These are phyloP conservation scores for Cinara cedri DNA, from an alignment of 2,888 invertebrate species.

Conservation along the genomic window DNA sequence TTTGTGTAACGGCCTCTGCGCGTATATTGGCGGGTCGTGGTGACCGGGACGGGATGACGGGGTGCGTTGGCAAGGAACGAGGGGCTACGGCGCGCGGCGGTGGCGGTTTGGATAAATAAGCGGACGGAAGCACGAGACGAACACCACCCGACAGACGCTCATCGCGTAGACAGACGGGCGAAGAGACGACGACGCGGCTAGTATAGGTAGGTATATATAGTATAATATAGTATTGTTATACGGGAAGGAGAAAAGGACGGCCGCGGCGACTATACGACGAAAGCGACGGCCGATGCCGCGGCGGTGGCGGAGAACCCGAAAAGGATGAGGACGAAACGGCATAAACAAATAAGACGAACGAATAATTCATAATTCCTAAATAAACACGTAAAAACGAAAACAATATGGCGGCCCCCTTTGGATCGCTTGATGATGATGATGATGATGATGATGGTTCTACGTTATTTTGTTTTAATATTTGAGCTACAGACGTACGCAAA, in stretches of 20 bases:
- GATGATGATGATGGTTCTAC: conserved; percentile 34
- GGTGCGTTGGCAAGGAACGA: background rate
- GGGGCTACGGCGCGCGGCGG: background rate
- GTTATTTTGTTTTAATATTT: conserved; percentile 56
- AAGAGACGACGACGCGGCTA: too few species aligned
- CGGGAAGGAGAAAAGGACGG: conserved; percentile 12
- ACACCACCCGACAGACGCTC: too few species aligned
- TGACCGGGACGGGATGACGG: background rate
- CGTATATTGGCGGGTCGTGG: background rate
- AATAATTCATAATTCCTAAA: conserved; percentile 57
- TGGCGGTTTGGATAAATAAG: conserved; percentile 33
- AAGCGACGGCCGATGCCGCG: background rate
- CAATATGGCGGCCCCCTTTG: conserved; percentile 51
- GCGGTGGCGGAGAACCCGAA: conserved; percentile 19
- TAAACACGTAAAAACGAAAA: conserved; percentile 57
- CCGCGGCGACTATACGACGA: background rate
- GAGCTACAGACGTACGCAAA: conserved; percentile 43
- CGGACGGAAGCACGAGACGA: conserved; percentile 32
- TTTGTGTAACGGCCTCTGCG: conserved; percentile 5
- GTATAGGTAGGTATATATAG: background rate
- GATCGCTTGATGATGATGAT: conserved; percentile 25
- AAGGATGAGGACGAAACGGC: conserved; percentile 40
- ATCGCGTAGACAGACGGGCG: conserved; percentile 8
- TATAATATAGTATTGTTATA: background rate
- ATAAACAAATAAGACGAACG: conserved; percentile 56